Evolutionary conservation across 2,797 vertebrate species (phyloP), one percentile per base, ranked within the genome.

Genomic region (Clarias fuscus): DNA sequence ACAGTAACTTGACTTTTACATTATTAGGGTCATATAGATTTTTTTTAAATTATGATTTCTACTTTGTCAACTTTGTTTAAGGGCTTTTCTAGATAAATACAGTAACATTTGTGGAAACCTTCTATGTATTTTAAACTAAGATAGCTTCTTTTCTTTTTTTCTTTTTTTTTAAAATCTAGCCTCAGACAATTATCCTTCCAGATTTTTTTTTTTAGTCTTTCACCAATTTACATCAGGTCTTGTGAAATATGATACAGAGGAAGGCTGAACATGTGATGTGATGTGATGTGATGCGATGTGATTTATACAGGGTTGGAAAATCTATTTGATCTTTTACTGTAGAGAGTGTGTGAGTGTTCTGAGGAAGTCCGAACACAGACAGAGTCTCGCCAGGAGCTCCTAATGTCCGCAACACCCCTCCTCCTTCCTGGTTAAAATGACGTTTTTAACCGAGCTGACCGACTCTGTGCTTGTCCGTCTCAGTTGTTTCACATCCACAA

Each of bases 361-460:
- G 20, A 24, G 53, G 85, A 82, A 80, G 70, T 33, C 58, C 56
- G 53, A 72, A 82, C 56, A 24, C 79, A 27, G 56, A 62, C 76
- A 17, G 15, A 48, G 53, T 77, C 56, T n/a, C 68, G 53, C 62
- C 56, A 65, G 43, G 3, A 18, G 43, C 71, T 86, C 64, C 43
- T 27, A 64, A 62, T 61, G 48, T 53, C 33, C 33, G 33, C 33
- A 10, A 22, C 10, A 10, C 4, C 17, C 59, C 8, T 67, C 83
- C 48, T 10, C 33, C 20, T 81, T 65, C 78, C 61, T 81, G 61
- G 59, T 64, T 80, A 62, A 79, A 64, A 18, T 85, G 88, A 84
- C 68, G n/a, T 76, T 33, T 61, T 70, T 58, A 48, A 62, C 22
- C 14, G 1, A 71, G 68, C 72, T 80, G 56, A 40, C 70, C 5